Evolutionary conservation across 2,797 vertebrate genomes (phyloP), one percentile per base, ranked within the genome.

Genomic region (Bovichtus variegatus): DNA sequence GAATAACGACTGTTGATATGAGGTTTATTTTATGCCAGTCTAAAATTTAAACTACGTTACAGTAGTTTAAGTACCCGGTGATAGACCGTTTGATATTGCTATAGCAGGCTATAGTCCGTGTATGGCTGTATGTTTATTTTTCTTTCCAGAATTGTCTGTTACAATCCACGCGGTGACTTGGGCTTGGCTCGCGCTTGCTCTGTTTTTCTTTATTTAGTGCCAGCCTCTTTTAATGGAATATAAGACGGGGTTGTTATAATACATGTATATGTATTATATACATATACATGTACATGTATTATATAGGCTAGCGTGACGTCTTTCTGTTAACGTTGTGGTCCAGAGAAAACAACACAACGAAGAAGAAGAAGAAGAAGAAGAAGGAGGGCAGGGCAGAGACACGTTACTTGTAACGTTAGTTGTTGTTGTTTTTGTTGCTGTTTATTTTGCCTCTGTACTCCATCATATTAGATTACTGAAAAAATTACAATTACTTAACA

Each of bases 141-240:
- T 19, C 9, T 6, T 46, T 18, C 13, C 11, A 16, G 15, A 59
- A 49, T 16, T 27, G 12, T 55, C 43, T 40, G 49, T 41, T 5
- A 23, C 25, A 36, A 63, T 58, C 51, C 71, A 46, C 59, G 66
- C 65, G 66, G 80, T 70, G 44, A 21, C 44, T 21, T 25, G 51
- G 36, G 43, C 46, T 51, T 50, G 58, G 43, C 15, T 63, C 36
- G 21, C 23, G 9, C 46, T 11, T 38, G 18, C 15, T 29, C n/a
- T n/a, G n/a, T n/a, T n/a, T n/a, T n/a, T n/a, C 12, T 44, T n/a
- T 43, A 15, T 41, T 18, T 21, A 2, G 7, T 21, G 43, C n/a
- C 15, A 27, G 21, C 12, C 23, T 8, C 11, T 40, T 11, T 31
- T 36, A 36, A 1, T 18, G 18, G 18, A 5, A 6, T 9, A 16